These are phyloP conservation scores for Ctena decussata DNA, from an alignment of 2,888 invertebrate genomes.

Conservation along the genomic window DNA sequence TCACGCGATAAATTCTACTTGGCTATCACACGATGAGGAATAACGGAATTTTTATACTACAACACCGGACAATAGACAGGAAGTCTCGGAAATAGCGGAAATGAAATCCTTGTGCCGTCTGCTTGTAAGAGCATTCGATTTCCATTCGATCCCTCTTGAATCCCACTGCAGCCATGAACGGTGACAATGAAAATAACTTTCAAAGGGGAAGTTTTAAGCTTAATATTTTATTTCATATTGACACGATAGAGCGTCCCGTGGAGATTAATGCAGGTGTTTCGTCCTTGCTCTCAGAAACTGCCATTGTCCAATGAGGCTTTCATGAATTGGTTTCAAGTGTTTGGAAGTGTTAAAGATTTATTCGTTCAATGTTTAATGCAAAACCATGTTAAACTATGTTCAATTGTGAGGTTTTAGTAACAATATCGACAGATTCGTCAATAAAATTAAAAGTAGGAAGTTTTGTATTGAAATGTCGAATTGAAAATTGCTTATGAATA, in stretches of 20 bases:
- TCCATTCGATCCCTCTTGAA: conserved; percentile 24
- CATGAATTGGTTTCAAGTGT: not conserved
- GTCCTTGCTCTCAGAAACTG: not conserved
- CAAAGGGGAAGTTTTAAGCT: conserved; percentile 60
- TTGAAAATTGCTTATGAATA: not conserved
- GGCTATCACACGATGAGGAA: not conserved
- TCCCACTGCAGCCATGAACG: conserved; percentile 57
- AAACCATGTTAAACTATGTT: not conserved
- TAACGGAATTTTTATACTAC: conserved; percentile 36
- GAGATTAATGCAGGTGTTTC: conserved; percentile 56
- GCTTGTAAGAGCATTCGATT: conserved; percentile 49
- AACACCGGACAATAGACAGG: conserved; percentile 58
- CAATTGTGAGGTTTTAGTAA: not conserved
- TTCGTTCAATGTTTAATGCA: conserved; percentile 6
- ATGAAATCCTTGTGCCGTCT: conserved; percentile 66
- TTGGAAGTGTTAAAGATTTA: conserved; percentile 12
- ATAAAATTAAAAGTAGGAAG: not conserved
- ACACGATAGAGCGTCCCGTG: conserved; percentile 56
- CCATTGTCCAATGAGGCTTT: not conserved
- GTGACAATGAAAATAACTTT: conserved; percentile 49
- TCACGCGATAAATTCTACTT: not conserved
- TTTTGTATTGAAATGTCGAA: conserved; percentile 12
- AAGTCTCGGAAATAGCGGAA: conserved; percentile 63
- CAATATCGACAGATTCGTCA: conserved; percentile 1
- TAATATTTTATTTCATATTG: conserved; percentile 64